phyloP scores from a whole-genome alignment of 2,113 vertebrate species.

The Pristiophorus japonicus region DNA sequence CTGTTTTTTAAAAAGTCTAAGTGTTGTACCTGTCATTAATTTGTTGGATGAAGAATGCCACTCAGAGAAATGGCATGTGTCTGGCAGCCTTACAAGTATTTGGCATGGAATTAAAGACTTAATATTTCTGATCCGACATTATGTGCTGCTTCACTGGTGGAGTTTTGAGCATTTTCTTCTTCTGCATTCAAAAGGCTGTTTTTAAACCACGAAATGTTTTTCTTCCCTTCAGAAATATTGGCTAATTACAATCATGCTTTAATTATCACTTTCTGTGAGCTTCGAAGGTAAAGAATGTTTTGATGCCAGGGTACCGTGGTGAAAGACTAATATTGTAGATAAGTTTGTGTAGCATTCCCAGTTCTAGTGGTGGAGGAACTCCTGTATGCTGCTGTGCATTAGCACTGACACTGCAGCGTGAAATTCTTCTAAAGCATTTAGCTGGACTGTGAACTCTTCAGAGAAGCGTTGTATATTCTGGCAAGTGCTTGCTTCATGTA shows the following conservation, averaged over 20 bases:
- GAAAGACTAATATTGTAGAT: not conserved
- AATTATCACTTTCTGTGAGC: not conserved
- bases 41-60: not conserved
- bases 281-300: not conserved
- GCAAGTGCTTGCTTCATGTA: not conserved
- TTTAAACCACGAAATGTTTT: not conserved
- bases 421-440: not conserved
- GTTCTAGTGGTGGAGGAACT: not conserved
- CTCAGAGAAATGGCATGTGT: not conserved
- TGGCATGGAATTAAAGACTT: not conserved
- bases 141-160: not conserved
- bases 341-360: not conserved
- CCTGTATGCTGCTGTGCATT: not conserved
- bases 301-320: not conserved
- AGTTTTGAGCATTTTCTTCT: not conserved
- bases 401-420: too few relatives aligned
- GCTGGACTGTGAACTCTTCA: not conserved
- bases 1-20: not conserved
- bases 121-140: not conserved
- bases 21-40: not conserved
- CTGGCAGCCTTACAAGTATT: not conserved
- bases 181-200: not conserved
- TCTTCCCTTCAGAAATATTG: not conserved
- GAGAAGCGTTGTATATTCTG: not conserved
- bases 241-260: not conserved